Evolutionary conservation across 2,888 invertebrate genomes (phyloP), one percentile per base, ranked within the genome.

Genomic region (Neoaliturus tenellus): DNA sequence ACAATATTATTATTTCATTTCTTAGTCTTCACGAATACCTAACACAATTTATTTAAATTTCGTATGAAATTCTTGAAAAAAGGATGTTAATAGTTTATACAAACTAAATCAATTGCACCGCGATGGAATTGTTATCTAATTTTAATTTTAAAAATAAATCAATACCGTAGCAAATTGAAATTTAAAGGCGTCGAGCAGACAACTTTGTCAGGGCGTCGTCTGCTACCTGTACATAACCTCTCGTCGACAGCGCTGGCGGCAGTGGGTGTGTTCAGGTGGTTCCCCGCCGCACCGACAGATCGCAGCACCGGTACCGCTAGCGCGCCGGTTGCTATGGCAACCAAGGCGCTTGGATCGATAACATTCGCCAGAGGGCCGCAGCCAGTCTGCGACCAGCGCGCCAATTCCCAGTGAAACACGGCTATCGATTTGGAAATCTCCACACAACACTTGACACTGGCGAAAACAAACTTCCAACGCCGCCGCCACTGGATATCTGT

Each of bases 281-380:
- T 81, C 2, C 1, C 48, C 25, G 33, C 8, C 1, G 2, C 67
- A 33, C 81, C 48, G 17, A 41, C 44, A 81, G 81, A 31, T 69
- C 1, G 81, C 81, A 69, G 67, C 69, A 31, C 44, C 12, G 8
- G 81, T 44, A 20, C 23, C 48, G 28, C 48, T 0, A 14, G 6
- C 33, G 20, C 75, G 28, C 17, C 39, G n/a, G 69, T 81, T 20
- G 23, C 81, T 33, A 81, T 81, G 48, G 69, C 67, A 81, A 81
- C 81, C 1, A 41, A 1, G 31, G 6, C 23, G 80, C 55, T 3
- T 39, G 23, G 41, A 81, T 81, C 81, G 67, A 81, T 81, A 81
- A 39, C 28, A 48, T 48, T 48, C 75, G 20, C 51, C 6, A n/a
- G 6, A 6, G 39, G 39, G 51, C 51, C 51, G 8, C 51, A n/a